Base-by-base conservation (phyloP, 2,113 vertebrate species). In the Eclectus roratus region DNA sequence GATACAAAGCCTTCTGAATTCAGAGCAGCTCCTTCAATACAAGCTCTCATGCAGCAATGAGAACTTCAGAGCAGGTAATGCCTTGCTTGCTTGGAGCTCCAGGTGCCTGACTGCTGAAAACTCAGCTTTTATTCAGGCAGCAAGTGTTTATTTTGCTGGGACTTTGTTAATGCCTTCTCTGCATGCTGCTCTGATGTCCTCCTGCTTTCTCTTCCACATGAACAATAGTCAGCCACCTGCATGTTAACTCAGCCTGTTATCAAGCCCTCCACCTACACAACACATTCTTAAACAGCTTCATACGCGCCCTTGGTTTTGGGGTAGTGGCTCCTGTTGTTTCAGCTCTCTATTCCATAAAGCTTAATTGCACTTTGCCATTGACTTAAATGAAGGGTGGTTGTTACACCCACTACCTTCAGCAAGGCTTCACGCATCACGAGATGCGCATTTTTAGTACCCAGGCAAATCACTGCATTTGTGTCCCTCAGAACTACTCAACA, bases 181-280 rank as follows among this genome's bases (percentile, higher is more conserved):
- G 35, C 2, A 3, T 55, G 23, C 68, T 80, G 50, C 39, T 60
- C 44, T 41, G 11, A 44, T 76, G 53, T 18, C 65, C 60, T 81
- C 65, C 73, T 68, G 33, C n/a, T 85, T 89, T 89, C 50, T 77
- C 31, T 91, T 76, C 71, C 49, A 81, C 41, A 35, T 15, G 49
- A 95, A 43, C 47, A 39, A 28, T 11, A 64, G 43, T 87, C 73
- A 86, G 63, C 73, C 74, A 89, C 82, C 88, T 94, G 82, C 44
- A 39, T 14, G 44, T 84, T 78, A 74, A 91, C 16, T 68, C 56
- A 68, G 65, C 52, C 49, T 88, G 39, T 74, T 90, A 72, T 94
- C 85, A 95, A 94, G 71, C 76, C 28, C 37, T 84, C 92, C 88
- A 88, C 92, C 92, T 91, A 94, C 94, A 93, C 82, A 28, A 23